phyloP scores from a whole-genome alignment of 2,113 vertebrate genomes.

The Corythaixoides concolor region DNA sequence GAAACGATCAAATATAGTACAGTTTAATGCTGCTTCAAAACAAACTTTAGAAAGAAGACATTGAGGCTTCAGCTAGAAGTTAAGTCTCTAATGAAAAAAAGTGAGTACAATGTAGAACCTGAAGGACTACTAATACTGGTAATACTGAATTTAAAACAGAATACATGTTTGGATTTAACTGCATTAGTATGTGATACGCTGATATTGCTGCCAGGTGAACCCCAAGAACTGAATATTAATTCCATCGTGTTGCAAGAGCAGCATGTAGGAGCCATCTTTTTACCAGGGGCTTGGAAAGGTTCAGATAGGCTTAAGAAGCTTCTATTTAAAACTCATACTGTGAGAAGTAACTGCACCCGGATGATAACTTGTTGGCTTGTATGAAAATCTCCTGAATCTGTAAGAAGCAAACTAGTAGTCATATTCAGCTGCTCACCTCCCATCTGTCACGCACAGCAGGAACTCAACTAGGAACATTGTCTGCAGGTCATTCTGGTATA shows the following conservation, averaged over 20 bases:
- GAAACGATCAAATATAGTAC: background rate
- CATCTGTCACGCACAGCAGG: background rate
- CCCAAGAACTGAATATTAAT: background rate
- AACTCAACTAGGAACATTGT: background rate
- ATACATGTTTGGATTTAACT: background rate
- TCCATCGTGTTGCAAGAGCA: background rate
- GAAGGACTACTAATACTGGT: background rate
- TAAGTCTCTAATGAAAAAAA: background rate
- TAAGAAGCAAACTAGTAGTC: background rate
- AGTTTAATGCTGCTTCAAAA: background rate
- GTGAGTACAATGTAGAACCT: background rate
- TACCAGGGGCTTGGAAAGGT: background rate
- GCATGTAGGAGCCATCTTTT: background rate
- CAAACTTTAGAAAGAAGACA: background rate
- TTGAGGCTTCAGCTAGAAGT: background rate
- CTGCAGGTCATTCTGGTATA: background rate
- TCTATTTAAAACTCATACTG: background rate
- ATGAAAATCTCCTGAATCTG: background rate
- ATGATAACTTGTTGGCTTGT: background rate
- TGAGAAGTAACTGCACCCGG: background rate
- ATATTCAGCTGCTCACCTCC: background rate
- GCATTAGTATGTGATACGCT: background rate
- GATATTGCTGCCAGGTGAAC: background rate
- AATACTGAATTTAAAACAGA: background rate
- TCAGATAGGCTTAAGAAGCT: background rate